Evolutionary conservation across 2,888 invertebrate genomes (phyloP).

Genomic region (Ectemnius cavifrons): DNA sequence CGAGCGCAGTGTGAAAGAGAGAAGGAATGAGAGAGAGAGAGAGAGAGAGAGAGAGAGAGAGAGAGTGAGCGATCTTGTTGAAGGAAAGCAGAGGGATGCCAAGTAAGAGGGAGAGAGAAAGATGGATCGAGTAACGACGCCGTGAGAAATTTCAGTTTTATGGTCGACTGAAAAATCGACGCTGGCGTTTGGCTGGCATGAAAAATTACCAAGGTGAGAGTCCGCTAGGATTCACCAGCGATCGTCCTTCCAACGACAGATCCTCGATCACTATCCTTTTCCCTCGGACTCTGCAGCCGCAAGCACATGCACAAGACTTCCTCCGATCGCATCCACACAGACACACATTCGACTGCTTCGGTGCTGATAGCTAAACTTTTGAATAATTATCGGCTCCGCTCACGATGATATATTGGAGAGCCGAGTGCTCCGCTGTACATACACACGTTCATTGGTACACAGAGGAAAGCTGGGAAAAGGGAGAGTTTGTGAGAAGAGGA

Average conservation of each 20-base stretch:
- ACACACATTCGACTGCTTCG: background rate
- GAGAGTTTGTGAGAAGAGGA: no score
- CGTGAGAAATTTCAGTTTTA: slow-evolving; percentile 70
- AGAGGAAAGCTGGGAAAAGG: no score
- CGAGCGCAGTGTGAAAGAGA: slow-evolving; percentile 13
- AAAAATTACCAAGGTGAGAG: slow-evolving; percentile 67
- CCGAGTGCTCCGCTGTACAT: slow-evolving; percentile 40
- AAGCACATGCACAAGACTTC: background rate
- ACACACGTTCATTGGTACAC: slow-evolving; percentile 16
- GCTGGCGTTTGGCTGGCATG: slow-evolving; percentile 60
- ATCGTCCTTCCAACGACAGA: slow-evolving; percentile 40
- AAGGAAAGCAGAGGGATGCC: slow-evolving; percentile 17
- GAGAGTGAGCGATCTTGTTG: slow-evolving; percentile 24
- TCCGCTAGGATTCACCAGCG: slow-evolving; percentile 47
- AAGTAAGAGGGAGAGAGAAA: slow-evolving; percentile 12
- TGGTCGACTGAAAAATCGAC: slow-evolving; percentile 68
- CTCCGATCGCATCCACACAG: background rate
- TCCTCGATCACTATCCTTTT: slow-evolving; percentile 30
- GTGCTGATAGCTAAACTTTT: slow-evolving; percentile 64
- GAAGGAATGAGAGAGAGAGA: slow-evolving; percentile 21
- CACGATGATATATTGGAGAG: slow-evolving; percentile 55
- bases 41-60: slow-evolving; percentile 27
- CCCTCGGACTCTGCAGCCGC: slow-evolving; percentile 8
- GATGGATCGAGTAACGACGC: slow-evolving; percentile 52
- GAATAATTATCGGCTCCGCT: slow-evolving; percentile 69